These are phyloP conservation scores for Lepus townsendii DNA, from an alignment of 2,797 vertebrate genomes.

Conservation along the genomic window DNA sequence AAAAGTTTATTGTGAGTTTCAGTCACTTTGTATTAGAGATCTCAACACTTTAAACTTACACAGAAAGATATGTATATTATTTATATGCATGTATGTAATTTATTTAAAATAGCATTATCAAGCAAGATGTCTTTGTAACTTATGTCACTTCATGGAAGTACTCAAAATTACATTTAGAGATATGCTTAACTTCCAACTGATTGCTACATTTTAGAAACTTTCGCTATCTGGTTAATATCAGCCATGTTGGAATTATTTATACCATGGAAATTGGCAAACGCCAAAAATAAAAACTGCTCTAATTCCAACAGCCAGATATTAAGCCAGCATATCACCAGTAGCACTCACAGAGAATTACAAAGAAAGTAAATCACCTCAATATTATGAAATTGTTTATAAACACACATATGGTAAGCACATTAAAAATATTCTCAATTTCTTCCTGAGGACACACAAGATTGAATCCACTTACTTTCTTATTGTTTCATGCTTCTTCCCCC, in stretches of 20 bases:
- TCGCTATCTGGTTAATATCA: neutral
- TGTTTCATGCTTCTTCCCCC: neutral
- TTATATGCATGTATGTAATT: neutral
- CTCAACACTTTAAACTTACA: neutral
- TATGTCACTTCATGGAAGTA: neutral
- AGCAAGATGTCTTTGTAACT: neutral
- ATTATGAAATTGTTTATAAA: conserved; percentile 48
- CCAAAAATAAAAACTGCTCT: neutral
- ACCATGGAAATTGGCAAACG: neutral
- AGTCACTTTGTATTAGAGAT: conserved; percentile 29
- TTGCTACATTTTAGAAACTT: conserved; percentile 20
- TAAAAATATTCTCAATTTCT: conserved; percentile 10
- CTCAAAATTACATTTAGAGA: neutral
- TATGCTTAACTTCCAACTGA: neutral
- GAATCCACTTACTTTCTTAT: conserved; percentile 49
- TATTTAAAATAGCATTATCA: conserved; percentile 17
- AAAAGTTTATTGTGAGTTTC: neutral
- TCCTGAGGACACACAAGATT: neutral
- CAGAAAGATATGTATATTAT: neutral
- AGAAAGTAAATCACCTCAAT: neutral
- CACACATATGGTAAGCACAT: neutral
- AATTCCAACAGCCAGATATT: neutral
- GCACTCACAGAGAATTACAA: neutral
- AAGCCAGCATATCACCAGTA: neutral
- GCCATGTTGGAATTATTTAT: neutral